Conservation (phyloP, 2,888 invertebrate genomes). For the Conomelus anceps region DNA sequence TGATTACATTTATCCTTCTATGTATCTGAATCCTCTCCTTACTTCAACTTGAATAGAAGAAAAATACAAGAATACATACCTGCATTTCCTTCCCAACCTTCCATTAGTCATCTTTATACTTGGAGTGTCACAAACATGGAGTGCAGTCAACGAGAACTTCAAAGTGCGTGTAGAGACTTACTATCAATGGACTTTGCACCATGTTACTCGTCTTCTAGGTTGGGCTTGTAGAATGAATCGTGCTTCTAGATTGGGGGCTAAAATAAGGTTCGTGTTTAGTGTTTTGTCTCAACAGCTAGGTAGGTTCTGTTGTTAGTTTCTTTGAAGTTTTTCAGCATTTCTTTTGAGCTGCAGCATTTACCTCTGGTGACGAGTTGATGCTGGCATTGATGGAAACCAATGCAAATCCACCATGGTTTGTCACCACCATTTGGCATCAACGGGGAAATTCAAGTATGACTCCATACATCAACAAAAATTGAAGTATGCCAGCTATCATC, state of each 20-base stretch:
- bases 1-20: no score
- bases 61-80: no score
- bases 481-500: no score
- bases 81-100: no score
- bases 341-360: neutral
- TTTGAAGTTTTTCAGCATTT: neutral
- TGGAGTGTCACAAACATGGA: neutral
- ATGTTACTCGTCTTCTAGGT: neutral
- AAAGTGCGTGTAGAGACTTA: neutral
- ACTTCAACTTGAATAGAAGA: no score
- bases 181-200: neutral
- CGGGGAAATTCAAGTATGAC: no score
- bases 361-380: neutral
- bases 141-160: neutral
- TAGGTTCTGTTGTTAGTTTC: neutral
- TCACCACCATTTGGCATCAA: neutral
- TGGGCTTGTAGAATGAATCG: neutral
- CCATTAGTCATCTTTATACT: neutral
- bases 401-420: neutral
- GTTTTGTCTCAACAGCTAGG: neutral
- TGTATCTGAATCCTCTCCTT: no score
- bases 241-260: neutral
- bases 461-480: no score
- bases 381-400: neutral
- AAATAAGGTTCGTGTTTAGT: neutral